Evolutionary conservation across 2,113 vertebrate species (phyloP), one percentile per base, ranked within the genome.

Genomic region (Neofelis nebulosa): DNA sequence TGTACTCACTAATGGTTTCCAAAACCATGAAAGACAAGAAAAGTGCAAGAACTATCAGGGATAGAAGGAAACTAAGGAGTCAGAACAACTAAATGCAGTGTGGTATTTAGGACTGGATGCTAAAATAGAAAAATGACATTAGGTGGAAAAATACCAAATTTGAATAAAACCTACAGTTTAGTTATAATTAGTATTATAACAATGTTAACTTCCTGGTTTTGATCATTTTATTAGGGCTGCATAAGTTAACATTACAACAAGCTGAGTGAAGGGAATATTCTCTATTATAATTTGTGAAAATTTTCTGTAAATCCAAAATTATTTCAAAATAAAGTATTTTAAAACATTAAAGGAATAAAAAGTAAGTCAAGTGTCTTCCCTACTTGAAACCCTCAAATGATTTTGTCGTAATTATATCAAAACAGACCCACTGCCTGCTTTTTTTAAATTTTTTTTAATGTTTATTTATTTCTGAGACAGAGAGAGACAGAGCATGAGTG

Each of bases 221-320:
- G 9, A 55, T 29, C 4, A 78, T 61, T 50, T 12, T 2, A 50
- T 21, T 50, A 36, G 1, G 27, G 83, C 23, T 69, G 50, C 0
- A 0, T 13, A 41, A 66, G 65, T 21, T 71, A 87, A 29, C 55
- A 38, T 45, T 36, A 83, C 10, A 80, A 38, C 31, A n/a, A 57
- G 61, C n/a, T 33, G 48, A 91, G 31, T n/a, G 25, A 73, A 94
- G 29, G 48, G 13, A 57, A 31, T 19, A 50, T 1, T 80, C 79
- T 71, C 13, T 9, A 52, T 81, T 41, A 41, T 38, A 38, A 38
- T 38, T 76, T 81, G 41, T 63, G 19, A 23, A 74, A 81, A 48
- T 80, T 92, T 91, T 48, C 52, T 83, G n/a, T 81, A 74, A 84
- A 57, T 68, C 25, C 88, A 66, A 78, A 94, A 71, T 89, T 81